Evolutionary conservation across 2,797 vertebrate genomes (phyloP), one percentile per base, ranked within the genome.

Genomic region (Sarcophilus harrisii): DNA sequence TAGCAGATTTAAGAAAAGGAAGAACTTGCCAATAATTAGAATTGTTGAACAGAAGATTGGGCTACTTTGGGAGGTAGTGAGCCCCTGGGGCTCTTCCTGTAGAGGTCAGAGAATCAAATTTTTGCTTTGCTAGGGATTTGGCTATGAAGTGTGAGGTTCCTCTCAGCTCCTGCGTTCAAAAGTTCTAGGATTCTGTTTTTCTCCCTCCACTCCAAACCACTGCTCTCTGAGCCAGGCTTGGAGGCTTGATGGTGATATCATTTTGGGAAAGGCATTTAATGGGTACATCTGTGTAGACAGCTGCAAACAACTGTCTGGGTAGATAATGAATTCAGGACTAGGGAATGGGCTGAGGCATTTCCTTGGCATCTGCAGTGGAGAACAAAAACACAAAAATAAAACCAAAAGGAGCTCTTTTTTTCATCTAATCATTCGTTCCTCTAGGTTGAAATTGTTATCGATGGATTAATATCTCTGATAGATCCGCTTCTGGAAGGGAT

Each of bases 261-360:
- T 87, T 87, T 45, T 45, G 73, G 73, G 21, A 87, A 87, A 38
- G 73, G 18, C 73, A 87, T 45, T 87, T 87, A 73, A 87, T 87
- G 73, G 73, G 73, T 87, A 87, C 73, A 87, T 87, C 73, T 87
- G 73, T 87, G 73, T 87, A 87, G 73, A 87, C 73, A 87, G 73
- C 73, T 87, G 73, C 73, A 87, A 87, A 87, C 73, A 87, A 87
- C 73, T 87, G 73, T 87, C 73, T 87, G 73, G 38, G 73, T 87
- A 87, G 73, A 45, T 87, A 45, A 87, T 87, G 38, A 87, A 49
- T 87, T 87, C 38, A 87, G 21, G 73, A 87, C 38, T 87, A 49
- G 38, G 38, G 38, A 87, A 81, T 45, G 66, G 18, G 18, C 73
- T 49, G 73, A 49, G 73, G 38, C 21, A 87, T 87, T 87, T 87